A percentile compares a stretch with the other conserved stretches of the same genome.
Conservation (phyloP, 2,797 vertebrate species). For the Eulemur albifrons region DNA sequence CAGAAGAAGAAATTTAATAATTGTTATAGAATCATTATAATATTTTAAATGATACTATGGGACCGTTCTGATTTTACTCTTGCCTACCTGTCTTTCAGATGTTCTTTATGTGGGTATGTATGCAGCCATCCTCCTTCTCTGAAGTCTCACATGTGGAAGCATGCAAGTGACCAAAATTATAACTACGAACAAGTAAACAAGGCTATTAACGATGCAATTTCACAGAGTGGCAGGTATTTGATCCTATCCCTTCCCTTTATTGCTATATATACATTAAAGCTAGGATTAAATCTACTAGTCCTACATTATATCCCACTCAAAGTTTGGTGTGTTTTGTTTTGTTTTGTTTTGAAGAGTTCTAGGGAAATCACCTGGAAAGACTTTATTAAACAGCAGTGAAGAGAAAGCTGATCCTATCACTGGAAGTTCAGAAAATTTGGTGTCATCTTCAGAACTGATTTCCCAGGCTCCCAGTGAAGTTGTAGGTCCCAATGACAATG, state of each 20-base stretch:
- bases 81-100: constrained; percentile 84
- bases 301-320: neutral
- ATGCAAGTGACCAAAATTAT: constrained; percentile 98
- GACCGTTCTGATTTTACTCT: neutral
- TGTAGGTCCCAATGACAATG: constrained; percentile 78
- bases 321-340: neutral
- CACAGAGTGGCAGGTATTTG: constrained; percentile 94
- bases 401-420: constrained; percentile 73
- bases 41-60: neutral
- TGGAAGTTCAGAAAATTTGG: constrained; percentile 74
- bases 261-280: neutral
- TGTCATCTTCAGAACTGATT: constrained; percentile 78
- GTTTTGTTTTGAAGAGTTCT: constrained; percentile 80
- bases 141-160: constrained; percentile 99
- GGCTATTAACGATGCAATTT: constrained; percentile 97
- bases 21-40: neutral
- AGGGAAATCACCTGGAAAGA: constrained; percentile 80
- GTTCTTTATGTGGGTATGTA: constrained; percentile 98
- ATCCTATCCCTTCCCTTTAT: neutral
- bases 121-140: constrained; percentile 98
- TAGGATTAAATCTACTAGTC: neutral
- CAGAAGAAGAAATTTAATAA: neutral
- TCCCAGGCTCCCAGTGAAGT: constrained; percentile 75
- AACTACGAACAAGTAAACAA: constrained; percentile 99
- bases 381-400: constrained; percentile 74